These are phyloP conservation scores for Myathropa florea DNA, from an alignment of 2,888 invertebrate genomes.

Conservation along the genomic window DNA sequence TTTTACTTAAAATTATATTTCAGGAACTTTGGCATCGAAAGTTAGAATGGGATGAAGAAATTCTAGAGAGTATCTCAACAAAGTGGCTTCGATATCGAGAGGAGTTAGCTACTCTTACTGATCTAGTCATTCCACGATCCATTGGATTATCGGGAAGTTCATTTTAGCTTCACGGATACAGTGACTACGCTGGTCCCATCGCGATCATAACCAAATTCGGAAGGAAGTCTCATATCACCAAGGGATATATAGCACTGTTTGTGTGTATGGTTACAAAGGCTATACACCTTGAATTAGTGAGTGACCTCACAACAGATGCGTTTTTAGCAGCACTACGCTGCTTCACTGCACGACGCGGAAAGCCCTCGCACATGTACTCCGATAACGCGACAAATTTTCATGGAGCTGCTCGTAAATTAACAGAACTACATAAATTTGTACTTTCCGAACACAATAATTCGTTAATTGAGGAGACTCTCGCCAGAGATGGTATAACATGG, in stretches of 20 bases:
- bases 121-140: constrained; percentile 21
- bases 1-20: too few species aligned
- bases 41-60: too few species aligned
- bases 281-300: constrained; percentile 46
- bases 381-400: too few species aligned
- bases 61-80: too few species aligned
- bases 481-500: constrained; percentile 42
- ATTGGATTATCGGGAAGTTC: neutral
- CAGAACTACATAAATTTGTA: constrained; percentile 33
- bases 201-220: constrained; percentile 19
- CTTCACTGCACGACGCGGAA: constrained; percentile 41
- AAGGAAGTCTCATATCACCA: constrained; percentile 13
- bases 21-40: too few species aligned
- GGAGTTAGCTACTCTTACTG: constrained; percentile 8
- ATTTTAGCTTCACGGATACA: constrained; percentile 31
- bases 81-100: too few species aligned
- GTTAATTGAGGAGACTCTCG: too few species aligned
- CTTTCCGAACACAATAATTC: constrained; percentile 21
- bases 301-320: constrained; percentile 41
- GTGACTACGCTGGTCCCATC: constrained; percentile 26
- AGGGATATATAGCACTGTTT: constrained; percentile 47
- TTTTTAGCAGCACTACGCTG: constrained; percentile 35
- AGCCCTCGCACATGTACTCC: constrained; percentile 36
- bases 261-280: constrained; percentile 41
- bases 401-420: too few species aligned